Evolutionary conservation across 2,797 vertebrate species (phyloP), one percentile per base, ranked within the genome.

Genomic region (Macropodus opercularis): DNA sequence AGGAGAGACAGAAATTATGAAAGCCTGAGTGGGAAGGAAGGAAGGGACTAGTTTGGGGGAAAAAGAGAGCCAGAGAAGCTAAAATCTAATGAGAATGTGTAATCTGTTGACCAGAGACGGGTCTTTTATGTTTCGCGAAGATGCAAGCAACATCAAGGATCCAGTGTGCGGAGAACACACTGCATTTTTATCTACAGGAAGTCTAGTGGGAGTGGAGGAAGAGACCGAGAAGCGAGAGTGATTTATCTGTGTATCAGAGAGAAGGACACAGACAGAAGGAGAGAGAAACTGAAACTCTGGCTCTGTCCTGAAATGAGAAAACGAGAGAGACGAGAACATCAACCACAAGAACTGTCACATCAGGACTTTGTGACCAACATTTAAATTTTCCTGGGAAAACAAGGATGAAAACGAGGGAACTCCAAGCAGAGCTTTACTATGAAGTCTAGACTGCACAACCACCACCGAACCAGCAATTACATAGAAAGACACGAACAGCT

Each of bases 1-100:
- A 68, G 47, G 53, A 67, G 36, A 42, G 57, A 56, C 6, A 42
- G 62, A 60, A 39, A 68, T 52, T 42, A 75, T 55, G 57, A 64
- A 46, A 78, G 69, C 50, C 64, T 17, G 42, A 63, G 61, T 72
- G 63, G 26, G 53, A 52, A 43, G 52, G 40, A 23, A 59, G 34
- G 31, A 26, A 23, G 43, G 18, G 34, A 53, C 42, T 34, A 42
- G 27, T 42, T 32, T 0, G 36, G 41, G 29, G 54, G 44, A 47
- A 67, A 34, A 15, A 60, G 17, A 55, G 41, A 43, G 0, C 48
- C 21, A 57, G 51, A 63, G 34, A 27, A 35, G 32, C 40, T 52
- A n/a, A 69, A 69, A 70, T 74, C 54, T 46, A 41, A 50, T 44
- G 60, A 81, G 65, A 58, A 71, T 59, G 51, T 57, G 17, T 22